These are phyloP conservation scores for Octomys mimax DNA, from an alignment of 2,797 vertebrate species.

Conservation along the genomic window DNA sequence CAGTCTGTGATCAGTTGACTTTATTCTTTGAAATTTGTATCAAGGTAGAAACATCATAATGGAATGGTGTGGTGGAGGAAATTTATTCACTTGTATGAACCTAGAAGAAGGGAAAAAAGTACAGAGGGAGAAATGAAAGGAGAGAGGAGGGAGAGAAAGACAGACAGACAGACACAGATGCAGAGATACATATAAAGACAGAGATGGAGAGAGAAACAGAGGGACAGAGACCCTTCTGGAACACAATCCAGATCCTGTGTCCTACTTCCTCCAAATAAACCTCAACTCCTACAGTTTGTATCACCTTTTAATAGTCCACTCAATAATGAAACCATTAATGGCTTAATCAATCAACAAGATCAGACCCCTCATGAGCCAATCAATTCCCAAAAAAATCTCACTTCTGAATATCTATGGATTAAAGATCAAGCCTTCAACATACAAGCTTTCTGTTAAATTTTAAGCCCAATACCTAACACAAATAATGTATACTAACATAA, in stretches of 20 bases:
- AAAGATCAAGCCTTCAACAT: rapidly evolving
- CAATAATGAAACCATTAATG: neutral
- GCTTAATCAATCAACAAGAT: neutral
- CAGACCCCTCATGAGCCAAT: neutral
- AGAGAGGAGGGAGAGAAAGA: neutral
- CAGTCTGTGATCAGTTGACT: neutral
- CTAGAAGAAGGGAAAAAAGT: neutral
- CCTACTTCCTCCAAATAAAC: neutral
- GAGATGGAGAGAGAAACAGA: neutral
- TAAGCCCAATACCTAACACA: neutral
- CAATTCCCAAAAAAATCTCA: neutral
- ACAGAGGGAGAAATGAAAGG: neutral
- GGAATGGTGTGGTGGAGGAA: neutral
- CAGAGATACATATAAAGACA: too few relatives aligned
- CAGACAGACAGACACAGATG: too few relatives aligned
- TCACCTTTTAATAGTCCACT: neutral
- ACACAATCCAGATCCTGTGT: neutral
- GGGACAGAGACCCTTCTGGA: neutral
- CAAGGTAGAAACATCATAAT: neutral
- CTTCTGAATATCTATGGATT: neutral
- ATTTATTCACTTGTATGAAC: neutral
- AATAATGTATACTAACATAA: neutral
- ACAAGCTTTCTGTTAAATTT: neutral
- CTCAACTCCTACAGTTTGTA: neutral
- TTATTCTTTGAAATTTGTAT: neutral